Conservation (phyloP, 2,797 vertebrate species). For the Acanthis flammea region DNA sequence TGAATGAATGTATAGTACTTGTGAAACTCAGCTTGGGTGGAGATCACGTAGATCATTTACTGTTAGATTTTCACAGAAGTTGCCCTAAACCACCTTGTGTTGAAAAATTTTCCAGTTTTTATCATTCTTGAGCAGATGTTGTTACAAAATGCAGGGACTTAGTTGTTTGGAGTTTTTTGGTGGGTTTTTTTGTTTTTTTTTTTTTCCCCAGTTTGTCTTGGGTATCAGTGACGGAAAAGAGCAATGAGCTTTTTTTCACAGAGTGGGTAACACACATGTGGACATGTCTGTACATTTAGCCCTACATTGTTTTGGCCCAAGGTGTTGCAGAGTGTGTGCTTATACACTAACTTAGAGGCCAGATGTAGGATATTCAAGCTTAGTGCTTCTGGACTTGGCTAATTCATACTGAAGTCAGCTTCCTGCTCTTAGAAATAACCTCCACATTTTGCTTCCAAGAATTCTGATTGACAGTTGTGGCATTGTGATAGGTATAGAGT, state of each 20-base stretch:
- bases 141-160: not conserved
- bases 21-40: not conserved
- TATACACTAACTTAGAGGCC: not conserved
- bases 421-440: not conserved
- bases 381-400: not conserved
- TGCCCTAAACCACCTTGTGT: not conserved
- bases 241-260: not conserved
- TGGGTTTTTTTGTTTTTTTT: not conserved
- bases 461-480: not conserved
- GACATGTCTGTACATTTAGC: not conserved
- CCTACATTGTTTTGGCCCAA: not conserved
- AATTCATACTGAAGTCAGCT: not conserved
- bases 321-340: not conserved
- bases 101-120: not conserved
- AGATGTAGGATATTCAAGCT: not conserved
- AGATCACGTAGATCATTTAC: not conserved
- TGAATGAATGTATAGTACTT: not conserved
- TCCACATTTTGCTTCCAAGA: not conserved
- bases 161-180: fast-evolving
- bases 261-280: not conserved
- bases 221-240: not conserved
- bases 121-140: not conserved
- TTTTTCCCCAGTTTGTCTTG: not conserved
- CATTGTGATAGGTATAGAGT: not conserved
- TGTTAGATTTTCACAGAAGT: not conserved